phyloP scores from a whole-genome alignment of 1,140 invertebrate species.

The Apolygus lucorum region DNA sequence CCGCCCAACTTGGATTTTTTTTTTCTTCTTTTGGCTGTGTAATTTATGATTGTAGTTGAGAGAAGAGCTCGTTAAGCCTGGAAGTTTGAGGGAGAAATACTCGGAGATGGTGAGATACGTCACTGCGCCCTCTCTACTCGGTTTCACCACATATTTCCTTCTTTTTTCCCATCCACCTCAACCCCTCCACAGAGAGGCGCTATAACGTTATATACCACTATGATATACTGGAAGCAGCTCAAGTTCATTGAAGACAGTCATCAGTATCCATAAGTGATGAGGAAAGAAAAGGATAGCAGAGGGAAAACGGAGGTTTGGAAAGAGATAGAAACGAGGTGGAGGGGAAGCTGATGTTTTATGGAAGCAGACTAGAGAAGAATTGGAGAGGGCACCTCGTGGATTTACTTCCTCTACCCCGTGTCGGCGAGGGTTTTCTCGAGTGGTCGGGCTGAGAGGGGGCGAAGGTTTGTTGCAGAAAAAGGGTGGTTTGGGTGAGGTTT shows the following conservation, averaged over 20 bases:
- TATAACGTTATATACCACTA: constrained; percentile 23
- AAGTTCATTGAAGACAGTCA: constrained; percentile 32
- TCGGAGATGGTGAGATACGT: too few species aligned
- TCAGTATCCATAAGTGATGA: constrained; percentile 34
- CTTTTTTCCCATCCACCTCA: not conserved
- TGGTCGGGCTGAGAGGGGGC: not conserved
- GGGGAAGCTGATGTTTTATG: constrained; percentile 32
- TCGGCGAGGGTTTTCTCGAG: not conserved
- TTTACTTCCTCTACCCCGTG: not conserved
- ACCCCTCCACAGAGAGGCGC: not conserved
- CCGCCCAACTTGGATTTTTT: too few species aligned
- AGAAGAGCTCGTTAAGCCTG: too few species aligned
- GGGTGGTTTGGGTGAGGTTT: not conserved
- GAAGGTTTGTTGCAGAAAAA: not conserved
- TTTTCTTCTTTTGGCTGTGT: too few species aligned
- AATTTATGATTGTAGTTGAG: too few species aligned
- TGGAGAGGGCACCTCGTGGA: constrained; percentile 19
- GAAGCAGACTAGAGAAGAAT: constrained; percentile 25
- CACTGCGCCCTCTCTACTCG: too few species aligned
- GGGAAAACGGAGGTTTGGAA: not conserved
- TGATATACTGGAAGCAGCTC: constrained; percentile 25
- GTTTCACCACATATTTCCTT: too few species aligned
- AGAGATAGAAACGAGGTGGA: not conserved
- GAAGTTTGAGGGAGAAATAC: too few species aligned
- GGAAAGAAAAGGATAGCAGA: constrained; percentile 11